Percentiles rank a stretch among this genome's conserved stretches.
Evolutionary conservation across 2,113 vertebrate species (phyloP).

Genomic region (Cephalophus harveyi): DNA sequence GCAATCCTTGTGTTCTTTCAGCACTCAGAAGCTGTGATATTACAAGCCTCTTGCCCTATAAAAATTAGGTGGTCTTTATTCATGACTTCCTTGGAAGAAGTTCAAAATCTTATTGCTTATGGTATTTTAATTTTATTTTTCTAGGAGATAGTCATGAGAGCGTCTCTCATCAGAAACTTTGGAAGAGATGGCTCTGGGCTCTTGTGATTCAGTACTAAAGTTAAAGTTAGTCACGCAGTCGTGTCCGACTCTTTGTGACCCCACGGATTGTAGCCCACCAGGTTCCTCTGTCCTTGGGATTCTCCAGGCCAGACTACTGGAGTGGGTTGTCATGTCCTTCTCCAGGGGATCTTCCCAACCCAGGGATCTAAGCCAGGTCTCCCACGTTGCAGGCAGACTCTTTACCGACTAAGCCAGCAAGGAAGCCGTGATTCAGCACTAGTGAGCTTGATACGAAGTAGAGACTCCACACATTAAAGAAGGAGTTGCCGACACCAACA

Average conservation of each 20-base stretch:
- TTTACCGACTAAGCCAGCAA: too few relatives aligned
- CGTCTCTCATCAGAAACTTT: background rate
- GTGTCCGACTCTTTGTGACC: too few relatives aligned
- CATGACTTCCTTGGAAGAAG: background rate
- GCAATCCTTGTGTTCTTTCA: background rate
- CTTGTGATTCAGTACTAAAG: background rate
- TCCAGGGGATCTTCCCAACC: too few relatives aligned
- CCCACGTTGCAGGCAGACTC: too few relatives aligned
- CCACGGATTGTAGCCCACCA: too few relatives aligned
- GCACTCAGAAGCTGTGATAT: background rate
- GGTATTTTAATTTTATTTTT: constrained; percentile 18
- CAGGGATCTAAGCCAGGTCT: too few relatives aligned
- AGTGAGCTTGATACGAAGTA: background rate
- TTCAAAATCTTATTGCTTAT: background rate
- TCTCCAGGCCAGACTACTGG: too few relatives aligned
- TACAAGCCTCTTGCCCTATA: background rate
- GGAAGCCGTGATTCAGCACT: background rate
- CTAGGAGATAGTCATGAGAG: background rate
- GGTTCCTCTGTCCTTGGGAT: too few relatives aligned
- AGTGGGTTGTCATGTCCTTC: too few relatives aligned
- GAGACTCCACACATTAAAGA: background rate
- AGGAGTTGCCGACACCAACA: background rate
- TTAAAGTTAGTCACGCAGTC: too few relatives aligned
- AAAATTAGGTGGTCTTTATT: background rate
- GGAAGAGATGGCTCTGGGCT: background rate